Evolutionary conservation across 2,113 vertebrate genomes (phyloP).

Genomic region (Diphyllodes magnificus): DNA sequence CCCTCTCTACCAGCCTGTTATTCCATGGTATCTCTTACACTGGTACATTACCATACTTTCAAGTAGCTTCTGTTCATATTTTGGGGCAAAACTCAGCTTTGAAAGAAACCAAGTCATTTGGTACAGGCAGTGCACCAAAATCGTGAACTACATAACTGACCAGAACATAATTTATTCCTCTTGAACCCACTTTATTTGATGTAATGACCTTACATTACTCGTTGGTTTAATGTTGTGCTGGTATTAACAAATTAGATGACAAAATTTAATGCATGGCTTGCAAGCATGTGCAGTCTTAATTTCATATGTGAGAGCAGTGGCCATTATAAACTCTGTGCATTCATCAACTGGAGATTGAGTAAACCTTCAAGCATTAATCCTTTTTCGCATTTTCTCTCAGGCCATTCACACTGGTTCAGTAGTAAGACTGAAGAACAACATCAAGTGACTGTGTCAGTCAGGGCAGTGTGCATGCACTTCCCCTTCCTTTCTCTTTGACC

Average conservation of each 20-base stretch:
- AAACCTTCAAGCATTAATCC: background rate
- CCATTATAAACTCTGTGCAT: background rate
- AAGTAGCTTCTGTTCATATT: background rate
- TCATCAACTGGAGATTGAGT: background rate
- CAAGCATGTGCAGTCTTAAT: background rate
- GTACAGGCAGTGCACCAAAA: background rate
- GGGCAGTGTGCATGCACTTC: background rate
- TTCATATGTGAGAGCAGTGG: background rate
- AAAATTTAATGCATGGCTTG: background rate
- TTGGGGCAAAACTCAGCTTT: background rate
- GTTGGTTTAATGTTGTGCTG: background rate
- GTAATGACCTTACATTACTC: background rate
- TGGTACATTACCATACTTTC: accelerated
- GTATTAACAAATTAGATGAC: background rate
- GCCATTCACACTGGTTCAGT: background rate
- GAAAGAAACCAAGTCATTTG: background rate
- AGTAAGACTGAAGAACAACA: background rate
- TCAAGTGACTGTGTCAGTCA: background rate
- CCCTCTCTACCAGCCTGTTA: background rate
- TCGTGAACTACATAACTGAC: background rate
- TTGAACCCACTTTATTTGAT: background rate
- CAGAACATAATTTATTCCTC: background rate
- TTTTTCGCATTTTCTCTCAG: background rate
- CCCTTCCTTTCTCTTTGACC: background rate
- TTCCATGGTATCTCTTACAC: background rate